Conservation (phyloP, 2,797 vertebrate genomes). For the Xiphophorus birchmanni region DNA sequence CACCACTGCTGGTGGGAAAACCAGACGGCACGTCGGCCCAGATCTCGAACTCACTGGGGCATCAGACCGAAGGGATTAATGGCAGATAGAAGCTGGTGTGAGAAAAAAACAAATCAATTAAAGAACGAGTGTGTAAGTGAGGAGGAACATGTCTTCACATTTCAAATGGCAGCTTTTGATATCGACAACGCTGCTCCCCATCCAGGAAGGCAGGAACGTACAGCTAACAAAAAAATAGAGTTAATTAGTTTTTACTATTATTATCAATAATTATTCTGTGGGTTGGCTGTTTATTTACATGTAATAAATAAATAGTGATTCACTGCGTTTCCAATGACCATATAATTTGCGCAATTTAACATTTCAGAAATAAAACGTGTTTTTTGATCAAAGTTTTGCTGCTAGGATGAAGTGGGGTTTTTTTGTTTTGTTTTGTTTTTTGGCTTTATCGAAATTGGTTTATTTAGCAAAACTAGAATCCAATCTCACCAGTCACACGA, state of each 20-base stretch:
- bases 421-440: no score
- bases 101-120: not conserved
- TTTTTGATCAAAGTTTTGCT: no score
- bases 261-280: not conserved
- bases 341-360: no score
- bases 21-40: not conserved
- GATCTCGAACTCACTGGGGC: not conserved
- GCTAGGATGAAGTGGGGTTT: no score
- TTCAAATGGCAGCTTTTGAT: not conserved
- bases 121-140: not conserved
- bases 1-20: not conserved
- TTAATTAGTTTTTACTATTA: not conserved
- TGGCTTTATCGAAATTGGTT: no score
- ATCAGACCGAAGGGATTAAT: not conserved
- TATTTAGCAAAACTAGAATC: no score
- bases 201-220: not conserved
- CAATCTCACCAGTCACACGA: no score
- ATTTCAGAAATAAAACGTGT: no score
- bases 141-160: not conserved
- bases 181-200: not conserved
- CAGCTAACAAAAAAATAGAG: not conserved
- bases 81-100: not conserved
- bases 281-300: not conserved
- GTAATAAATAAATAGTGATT: not conserved
- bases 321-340: no score